Conservation (phyloP, 2,888 invertebrate genomes). For the Cephus pulcher region DNA sequence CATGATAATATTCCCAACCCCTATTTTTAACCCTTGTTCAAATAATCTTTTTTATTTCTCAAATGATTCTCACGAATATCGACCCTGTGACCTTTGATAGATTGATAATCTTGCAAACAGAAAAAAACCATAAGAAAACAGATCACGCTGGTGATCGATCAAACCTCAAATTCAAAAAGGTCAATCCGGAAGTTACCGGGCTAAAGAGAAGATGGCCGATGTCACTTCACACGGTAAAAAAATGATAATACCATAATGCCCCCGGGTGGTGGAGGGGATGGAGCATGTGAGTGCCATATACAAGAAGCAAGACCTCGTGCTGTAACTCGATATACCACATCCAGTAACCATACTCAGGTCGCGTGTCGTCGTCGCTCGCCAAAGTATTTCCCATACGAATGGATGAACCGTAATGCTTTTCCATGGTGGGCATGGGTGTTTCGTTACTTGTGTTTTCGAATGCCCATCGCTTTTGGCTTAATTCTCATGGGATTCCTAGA, state of each 20-base stretch:
- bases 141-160: slow-evolving; percentile 40
- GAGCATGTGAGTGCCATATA: not conserved
- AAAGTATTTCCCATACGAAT: slow-evolving; percentile 12
- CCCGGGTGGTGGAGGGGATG: slow-evolving; percentile 9
- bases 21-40: not conserved
- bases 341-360: slow-evolving; percentile 20
- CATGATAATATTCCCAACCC: not conserved
- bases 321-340: slow-evolving; percentile 36
- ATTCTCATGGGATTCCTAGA: slow-evolving; percentile 4
- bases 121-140: slow-evolving; percentile 20
- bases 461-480: not conserved
- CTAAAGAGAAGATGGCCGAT: not conserved
- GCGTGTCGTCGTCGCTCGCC: slow-evolving; percentile 31
- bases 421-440: slow-evolving; percentile 17
- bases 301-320: slow-evolving; percentile 6
- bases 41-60: not conserved
- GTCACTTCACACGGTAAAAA: slow-evolving; percentile 27
- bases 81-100: not conserved
- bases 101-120: not conserved
- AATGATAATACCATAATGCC: slow-evolving; percentile 42
- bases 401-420: slow-evolving; percentile 29
- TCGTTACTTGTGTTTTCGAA: slow-evolving; percentile 15
- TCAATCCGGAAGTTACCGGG: slow-evolving; percentile 30
- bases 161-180: slow-evolving; percentile 30
- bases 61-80: not conserved